Percentiles rank a stretch among this genome's conserved stretches.
phyloP scores from a whole-genome alignment of 2,888 invertebrate genomes.

The Idaea aversata region DNA sequence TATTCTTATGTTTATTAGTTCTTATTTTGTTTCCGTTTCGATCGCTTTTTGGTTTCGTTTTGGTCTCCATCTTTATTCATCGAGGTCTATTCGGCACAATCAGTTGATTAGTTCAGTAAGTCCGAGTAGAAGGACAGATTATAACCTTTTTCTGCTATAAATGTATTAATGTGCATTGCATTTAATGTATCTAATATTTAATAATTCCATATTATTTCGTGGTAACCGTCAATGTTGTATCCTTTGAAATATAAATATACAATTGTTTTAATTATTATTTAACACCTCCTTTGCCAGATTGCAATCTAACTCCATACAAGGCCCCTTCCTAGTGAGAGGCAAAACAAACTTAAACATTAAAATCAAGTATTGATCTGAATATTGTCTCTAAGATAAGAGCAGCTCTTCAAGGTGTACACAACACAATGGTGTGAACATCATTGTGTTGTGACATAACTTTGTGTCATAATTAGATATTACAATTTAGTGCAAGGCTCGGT shows the following conservation, averaged over 20 bases:
- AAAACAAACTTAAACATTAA: neutral
- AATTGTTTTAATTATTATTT: neutral
- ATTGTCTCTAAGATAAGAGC: neutral
- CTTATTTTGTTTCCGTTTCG: too few relatives aligned
- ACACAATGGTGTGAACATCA: slow-evolving; percentile 1
- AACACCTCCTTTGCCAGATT: neutral
- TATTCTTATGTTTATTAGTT: too few relatives aligned
- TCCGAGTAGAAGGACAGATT: too few relatives aligned
- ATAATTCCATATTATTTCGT: too few relatives aligned
- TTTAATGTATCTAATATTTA: too few relatives aligned
- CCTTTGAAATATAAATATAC: neutral
- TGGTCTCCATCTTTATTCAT: too few relatives aligned
- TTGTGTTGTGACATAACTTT: slow-evolving; percentile 60
- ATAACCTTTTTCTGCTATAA: too few relatives aligned
- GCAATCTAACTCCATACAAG: neutral
- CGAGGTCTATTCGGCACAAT: too few relatives aligned
- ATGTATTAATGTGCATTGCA: too few relatives aligned
- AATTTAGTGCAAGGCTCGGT: slow-evolving; percentile 65
- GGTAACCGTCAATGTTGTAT: too few relatives aligned
- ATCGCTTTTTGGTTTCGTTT: too few relatives aligned
- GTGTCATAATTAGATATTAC: slow-evolving; percentile 59
- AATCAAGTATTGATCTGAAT: neutral
- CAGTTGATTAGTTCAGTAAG: too few relatives aligned
- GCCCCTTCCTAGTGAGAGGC: neutral
- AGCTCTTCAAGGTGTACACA: neutral